Conservation (phyloP, 2,888 invertebrate genomes). For the Metalampra italica region DNA sequence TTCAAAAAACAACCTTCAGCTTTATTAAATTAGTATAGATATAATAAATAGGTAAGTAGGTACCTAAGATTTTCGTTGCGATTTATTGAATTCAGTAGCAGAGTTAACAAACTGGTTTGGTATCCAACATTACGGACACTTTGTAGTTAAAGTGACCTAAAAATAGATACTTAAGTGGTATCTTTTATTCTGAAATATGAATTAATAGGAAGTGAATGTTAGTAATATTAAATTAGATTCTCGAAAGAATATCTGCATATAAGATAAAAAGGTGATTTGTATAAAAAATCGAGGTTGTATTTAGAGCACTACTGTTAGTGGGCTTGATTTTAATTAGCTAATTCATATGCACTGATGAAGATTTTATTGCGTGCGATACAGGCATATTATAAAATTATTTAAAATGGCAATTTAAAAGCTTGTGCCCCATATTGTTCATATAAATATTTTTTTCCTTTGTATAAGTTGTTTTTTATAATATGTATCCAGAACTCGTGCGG, state of each 20-base stretch:
- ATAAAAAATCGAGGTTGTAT: conserved; percentile 33
- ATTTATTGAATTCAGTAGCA: too few relatives aligned
- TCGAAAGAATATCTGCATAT: conserved; percentile 13
- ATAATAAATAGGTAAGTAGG: not conserved
- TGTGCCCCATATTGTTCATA: not conserved
- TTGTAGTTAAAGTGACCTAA: not conserved
- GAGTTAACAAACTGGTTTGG: too few relatives aligned
- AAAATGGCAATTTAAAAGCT: not conserved
- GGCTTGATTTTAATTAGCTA: conserved; percentile 31
- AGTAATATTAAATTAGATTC: conserved; percentile 20
- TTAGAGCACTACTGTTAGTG: conserved; percentile 14
- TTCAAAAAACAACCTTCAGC: too few relatives aligned
- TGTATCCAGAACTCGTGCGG: too few relatives aligned
- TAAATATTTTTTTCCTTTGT: not conserved
- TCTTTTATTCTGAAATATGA: not conserved
- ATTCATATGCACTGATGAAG: conserved; percentile 45
- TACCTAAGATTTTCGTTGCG: not conserved
- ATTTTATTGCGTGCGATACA: conserved; percentile 23
- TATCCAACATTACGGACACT: too few relatives aligned
- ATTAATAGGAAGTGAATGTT: conserved; percentile 8
- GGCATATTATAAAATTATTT: not conserved
- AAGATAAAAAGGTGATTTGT: conserved; percentile 22
- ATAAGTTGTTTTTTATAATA: too few relatives aligned
- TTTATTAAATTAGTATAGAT: too few relatives aligned
- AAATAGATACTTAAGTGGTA: not conserved